Conservation (phyloP, 2,888 invertebrate species). For the Macropis europaea region DNA sequence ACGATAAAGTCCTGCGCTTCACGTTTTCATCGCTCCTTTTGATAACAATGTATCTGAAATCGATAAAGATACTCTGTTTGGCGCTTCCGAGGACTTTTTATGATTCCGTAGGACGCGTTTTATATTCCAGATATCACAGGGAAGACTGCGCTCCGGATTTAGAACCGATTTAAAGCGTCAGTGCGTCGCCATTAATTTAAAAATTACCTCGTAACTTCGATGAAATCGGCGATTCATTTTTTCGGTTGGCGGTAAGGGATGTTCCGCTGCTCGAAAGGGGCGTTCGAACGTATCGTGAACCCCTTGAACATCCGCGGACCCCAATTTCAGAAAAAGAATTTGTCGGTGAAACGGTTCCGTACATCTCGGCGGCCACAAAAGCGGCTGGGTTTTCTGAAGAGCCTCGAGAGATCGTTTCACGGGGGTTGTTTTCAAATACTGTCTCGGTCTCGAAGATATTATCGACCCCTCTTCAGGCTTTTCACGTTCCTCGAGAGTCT, state of each 20-base stretch:
- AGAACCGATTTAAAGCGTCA: constrained; percentile 8
- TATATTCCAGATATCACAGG: not conserved
- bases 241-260: not conserved
- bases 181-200: constrained; percentile 18
- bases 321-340: constrained; percentile 63
- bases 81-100: too few species aligned
- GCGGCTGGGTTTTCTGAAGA: constrained; percentile 15
- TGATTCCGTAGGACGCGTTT: too few species aligned
- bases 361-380: constrained; percentile 31
- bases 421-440: constrained; percentile 60
- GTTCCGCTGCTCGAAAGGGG: constrained; percentile 16
- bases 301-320: constrained; percentile 43
- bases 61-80: too few species aligned
- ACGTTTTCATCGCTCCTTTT: not conserved
- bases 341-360: constrained; percentile 34
- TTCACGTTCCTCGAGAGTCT: constrained; percentile 49
- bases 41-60: too few species aligned
- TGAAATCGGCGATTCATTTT: constrained; percentile 14
- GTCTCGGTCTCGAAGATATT: constrained; percentile 41
- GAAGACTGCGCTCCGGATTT: not conserved
- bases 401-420: constrained; percentile 43
- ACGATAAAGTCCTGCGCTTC: not conserved
- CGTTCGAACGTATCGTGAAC: constrained; percentile 6
- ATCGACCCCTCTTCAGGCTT: constrained; percentile 49
- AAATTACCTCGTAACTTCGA: constrained; percentile 10